phyloP scores from a whole-genome alignment of 2,888 invertebrate genomes.

The Patella caerulea region DNA sequence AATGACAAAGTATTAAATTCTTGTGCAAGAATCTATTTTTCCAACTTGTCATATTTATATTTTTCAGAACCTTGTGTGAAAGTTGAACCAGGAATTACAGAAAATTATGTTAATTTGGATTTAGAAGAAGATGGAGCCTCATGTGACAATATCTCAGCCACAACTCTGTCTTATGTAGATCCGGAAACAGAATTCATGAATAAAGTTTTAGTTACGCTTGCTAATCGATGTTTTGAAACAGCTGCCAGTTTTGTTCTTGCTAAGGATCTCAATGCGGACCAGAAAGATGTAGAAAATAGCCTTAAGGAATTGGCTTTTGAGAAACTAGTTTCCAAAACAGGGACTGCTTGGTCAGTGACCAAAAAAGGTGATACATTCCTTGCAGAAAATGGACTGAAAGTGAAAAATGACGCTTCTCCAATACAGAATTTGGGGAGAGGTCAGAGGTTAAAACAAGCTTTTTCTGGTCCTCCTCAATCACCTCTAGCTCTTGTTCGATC shows the following conservation, averaged over 20 bases:
- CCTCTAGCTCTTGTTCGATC: slow-evolving; percentile 18
- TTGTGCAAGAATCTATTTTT: no score
- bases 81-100: neutral
- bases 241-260: slow-evolving; percentile 36
- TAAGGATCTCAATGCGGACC: slow-evolving; percentile 30
- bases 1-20: no score
- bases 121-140: neutral
- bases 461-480: slow-evolving; percentile 27
- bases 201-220: slow-evolving; percentile 27
- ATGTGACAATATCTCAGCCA: neutral
- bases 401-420: neutral
- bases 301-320: slow-evolving; percentile 31
- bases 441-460: slow-evolving; percentile 3
- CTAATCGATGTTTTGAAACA: slow-evolving; percentile 22
- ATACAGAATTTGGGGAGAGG: neutral
- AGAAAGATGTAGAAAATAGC: slow-evolving; percentile 27
- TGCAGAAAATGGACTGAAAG: slow-evolving; percentile 16
- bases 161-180: neutral
- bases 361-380: slow-evolving; percentile 39
- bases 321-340: slow-evolving; percentile 35
- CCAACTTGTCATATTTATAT: no score
- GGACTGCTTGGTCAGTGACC: slow-evolving; percentile 40
- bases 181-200: slow-evolving; percentile 12
- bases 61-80: neutral
- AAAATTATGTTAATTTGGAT: no score